Evolutionary conservation across 2,888 invertebrate genomes (phyloP).

Genomic region (Aporophyla lueneburgensis): DNA sequence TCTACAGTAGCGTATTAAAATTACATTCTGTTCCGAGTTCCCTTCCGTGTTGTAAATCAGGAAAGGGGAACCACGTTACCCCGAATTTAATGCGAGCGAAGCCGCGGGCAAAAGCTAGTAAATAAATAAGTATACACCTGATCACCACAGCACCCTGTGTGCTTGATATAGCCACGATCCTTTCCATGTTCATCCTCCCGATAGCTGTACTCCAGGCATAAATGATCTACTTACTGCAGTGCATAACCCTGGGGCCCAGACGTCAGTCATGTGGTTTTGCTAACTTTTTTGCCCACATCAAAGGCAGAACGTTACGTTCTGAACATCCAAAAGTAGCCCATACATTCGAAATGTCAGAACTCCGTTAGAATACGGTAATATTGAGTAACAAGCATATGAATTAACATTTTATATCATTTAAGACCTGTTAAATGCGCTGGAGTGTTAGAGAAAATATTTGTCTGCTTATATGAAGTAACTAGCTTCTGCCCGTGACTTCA

Average conservation of each 20-base stretch:
- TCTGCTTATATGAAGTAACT: background rate
- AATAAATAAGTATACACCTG: too few relatives aligned
- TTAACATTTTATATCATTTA: conserved; percentile 51
- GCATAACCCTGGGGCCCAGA: background rate
- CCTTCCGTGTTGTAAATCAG: too few relatives aligned
- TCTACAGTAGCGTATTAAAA: too few relatives aligned
- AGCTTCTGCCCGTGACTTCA: too few relatives aligned
- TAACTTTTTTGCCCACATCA: background rate
- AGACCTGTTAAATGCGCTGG: conserved; percentile 24
- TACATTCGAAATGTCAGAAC: conserved; percentile 50
- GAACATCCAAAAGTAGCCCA: conserved; percentile 45
- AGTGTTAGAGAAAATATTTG: conserved; percentile 14
- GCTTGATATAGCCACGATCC: background rate
- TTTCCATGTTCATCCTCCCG: background rate
- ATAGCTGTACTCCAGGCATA: background rate
- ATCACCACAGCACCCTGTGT: too few relatives aligned
- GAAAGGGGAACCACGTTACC: too few relatives aligned
- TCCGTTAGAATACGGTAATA: conserved; percentile 65
- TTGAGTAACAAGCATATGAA: conserved; percentile 57
- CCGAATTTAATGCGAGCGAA: too few relatives aligned
- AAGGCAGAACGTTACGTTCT: conserved; percentile 24
- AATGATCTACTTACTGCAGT: background rate
- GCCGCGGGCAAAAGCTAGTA: too few relatives aligned
- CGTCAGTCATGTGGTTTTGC: background rate
- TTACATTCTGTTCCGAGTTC: too few relatives aligned